These are phyloP conservation scores for Tupaia tana DNA, from an alignment of 2,113 vertebrate species.

Conservation along the genomic window DNA sequence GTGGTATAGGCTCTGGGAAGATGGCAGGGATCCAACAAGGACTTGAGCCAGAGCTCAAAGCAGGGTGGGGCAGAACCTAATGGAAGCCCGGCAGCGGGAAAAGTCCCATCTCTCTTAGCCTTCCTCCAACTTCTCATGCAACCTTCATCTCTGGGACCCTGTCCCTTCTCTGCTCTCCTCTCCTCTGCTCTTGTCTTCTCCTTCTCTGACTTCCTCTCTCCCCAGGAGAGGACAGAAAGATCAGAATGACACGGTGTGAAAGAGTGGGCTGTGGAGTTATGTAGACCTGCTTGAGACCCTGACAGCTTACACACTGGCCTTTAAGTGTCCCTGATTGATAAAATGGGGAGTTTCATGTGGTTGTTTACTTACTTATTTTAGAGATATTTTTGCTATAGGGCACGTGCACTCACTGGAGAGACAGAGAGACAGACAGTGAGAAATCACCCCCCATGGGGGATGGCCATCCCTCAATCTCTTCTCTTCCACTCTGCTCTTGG, in stretches of 20 bases:
- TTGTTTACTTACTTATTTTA: too few species aligned
- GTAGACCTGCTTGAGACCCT: neutral
- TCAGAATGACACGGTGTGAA: neutral
- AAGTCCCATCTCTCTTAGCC: neutral
- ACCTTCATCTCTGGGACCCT: neutral
- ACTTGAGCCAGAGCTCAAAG: neutral
- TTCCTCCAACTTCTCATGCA: too few species aligned
- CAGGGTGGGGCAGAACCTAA: neutral
- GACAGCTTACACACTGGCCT: neutral
- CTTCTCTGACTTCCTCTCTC: neutral
- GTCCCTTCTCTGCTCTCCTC: neutral
- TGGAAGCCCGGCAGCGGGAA: neutral
- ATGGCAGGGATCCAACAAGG: rapidly evolving
- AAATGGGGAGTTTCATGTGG: neutral
- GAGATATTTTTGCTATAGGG: too few species aligned
- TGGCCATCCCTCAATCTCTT: too few species aligned
- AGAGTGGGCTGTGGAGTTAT: neutral
- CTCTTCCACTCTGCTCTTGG: too few species aligned
- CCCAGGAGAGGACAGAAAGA: neutral
- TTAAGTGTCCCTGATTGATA: neutral
- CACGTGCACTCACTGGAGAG: too few species aligned
- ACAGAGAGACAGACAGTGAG: too few species aligned
- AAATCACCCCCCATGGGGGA: too few species aligned
- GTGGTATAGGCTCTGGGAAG: neutral
- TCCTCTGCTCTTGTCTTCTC: neutral